These are phyloP conservation scores for Amblyraja radiata DNA, from an alignment of 2,797 vertebrate genomes.

Conservation along the genomic window DNA sequence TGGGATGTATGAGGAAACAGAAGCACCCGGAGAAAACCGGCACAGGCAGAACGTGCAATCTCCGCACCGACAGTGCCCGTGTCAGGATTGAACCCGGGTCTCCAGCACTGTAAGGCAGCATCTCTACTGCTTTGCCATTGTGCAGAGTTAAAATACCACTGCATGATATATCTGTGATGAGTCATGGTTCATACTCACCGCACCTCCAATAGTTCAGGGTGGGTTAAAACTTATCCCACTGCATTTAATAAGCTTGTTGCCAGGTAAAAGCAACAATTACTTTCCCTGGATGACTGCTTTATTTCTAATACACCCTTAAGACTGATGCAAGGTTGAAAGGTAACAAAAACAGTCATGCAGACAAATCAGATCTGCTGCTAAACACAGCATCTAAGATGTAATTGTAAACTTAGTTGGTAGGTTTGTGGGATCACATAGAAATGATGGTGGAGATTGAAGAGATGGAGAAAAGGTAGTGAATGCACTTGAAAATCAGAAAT, in stretches of 20 bases:
- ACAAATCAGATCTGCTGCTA: neutral
- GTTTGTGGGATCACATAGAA: no score
- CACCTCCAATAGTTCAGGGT: neutral
- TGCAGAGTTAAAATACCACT: neutral
- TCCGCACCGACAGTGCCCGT: no score
- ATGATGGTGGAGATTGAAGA: no score
- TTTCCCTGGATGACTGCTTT: neutral
- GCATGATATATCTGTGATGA: neutral
- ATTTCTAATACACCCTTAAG: neutral
- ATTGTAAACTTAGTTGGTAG: neutral
- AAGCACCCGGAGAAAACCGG: no score
- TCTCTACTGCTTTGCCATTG: no score
- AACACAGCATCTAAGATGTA: neutral
- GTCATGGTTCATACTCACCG: neutral
- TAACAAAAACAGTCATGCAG: neutral
- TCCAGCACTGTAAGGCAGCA: no score
- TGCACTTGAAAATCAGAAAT: neutral
- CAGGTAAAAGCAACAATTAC: neutral
- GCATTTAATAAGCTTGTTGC: neutral
- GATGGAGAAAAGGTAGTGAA: neutral
- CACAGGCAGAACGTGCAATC: no score
- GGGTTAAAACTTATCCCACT: neutral
- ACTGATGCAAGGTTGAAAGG: neutral
- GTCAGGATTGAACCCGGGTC: no score
- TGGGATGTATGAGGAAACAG: no score